Conservation (phyloP, 2,888 invertebrate species). For the Drosophila hamatofila region DNA sequence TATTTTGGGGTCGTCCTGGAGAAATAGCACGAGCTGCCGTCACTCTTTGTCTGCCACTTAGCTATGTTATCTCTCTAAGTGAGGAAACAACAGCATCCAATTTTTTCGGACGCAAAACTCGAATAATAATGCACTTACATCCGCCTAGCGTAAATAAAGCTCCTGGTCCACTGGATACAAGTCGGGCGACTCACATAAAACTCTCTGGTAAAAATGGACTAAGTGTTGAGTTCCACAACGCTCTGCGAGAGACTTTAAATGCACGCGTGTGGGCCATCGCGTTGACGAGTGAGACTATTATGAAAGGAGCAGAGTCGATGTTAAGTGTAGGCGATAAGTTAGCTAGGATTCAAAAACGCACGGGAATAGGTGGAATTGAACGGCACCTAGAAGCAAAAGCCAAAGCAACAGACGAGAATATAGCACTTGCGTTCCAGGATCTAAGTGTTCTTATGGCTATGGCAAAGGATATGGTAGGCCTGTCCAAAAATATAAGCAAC, state of each 20-base stretch:
- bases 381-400: constrained; percentile 95
- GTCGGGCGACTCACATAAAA: constrained; percentile 91
- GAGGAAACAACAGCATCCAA: constrained; percentile 93
- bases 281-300: constrained; percentile 38
- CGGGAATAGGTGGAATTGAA: constrained; percentile 98
- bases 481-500: constrained; percentile 95
- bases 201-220: constrained; percentile 95
- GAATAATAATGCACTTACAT: constrained; percentile 91
- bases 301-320: constrained; percentile 57
- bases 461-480: constrained; percentile 98
- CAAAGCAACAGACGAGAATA: constrained; percentile 95
- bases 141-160: constrained; percentile 88
- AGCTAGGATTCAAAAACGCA: constrained; percentile 88
- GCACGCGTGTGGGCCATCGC: constrained; percentile 88
- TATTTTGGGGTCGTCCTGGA: constrained; percentile 93
- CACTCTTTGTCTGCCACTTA: constrained; percentile 89
- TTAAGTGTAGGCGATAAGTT: constrained; percentile 44
- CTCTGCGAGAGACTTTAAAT: constrained; percentile 88
- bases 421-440: constrained; percentile 97
- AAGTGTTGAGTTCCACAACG: constrained; percentile 87
- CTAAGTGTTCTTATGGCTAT: constrained; percentile 96
- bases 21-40: constrained; percentile 90
- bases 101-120: constrained; percentile 92
- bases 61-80: constrained; percentile 91
- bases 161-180: constrained; percentile 91